Evolutionary conservation across 2,797 vertebrate genomes (phyloP), one percentile per base, ranked within the genome.

Genomic region (Melanogrammus aeglefinus): DNA sequence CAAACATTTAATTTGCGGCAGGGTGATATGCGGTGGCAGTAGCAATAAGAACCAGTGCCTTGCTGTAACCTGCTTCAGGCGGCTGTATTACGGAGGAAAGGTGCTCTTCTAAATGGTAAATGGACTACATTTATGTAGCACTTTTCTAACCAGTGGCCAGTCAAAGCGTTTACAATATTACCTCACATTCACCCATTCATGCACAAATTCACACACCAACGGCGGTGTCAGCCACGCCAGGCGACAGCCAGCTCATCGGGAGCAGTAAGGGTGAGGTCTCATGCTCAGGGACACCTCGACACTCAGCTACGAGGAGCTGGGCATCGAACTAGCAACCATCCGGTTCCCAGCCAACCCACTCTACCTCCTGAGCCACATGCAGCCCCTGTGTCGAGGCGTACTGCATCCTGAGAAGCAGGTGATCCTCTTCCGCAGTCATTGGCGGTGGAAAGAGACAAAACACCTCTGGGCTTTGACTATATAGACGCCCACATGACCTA

Each of bases 1-100:
- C 18, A 83, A 79, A 77, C 76, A 44, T 77, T n/a, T 27, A 78
- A 74, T 72, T 77, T 16, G 10, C 36, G 27, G 13, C 41, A 41
- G 75, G 80, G 78, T 79, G 72, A 44, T 27, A 44, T 7, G 70
- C 57, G 1, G 6, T 66, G 57, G 8, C 57, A 27, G 57, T 18
- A 24, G 57, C 57, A 66, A 27, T 66, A 66, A 66, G 57, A 66
- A 66, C 6, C n/a, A 66, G 57, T 66, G 7, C 51, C 8, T 27
- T 3, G 57, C n/a, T 66, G 57, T 57, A n/a, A 66, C 24, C 24
- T 66, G 57, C n/a, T 9, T 24, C 57, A 3, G n/a, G 12, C 5
- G 6, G 51, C 51, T 21, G 51, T 57, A n/a, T n/a, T 57, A n/a
- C 18, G 7, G 51, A 7, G 13, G 51, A 8, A 21, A 6, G 18